Base-by-base conservation (phyloP, 2,888 invertebrate genomes). In the Ormyrus rosae region DNA sequence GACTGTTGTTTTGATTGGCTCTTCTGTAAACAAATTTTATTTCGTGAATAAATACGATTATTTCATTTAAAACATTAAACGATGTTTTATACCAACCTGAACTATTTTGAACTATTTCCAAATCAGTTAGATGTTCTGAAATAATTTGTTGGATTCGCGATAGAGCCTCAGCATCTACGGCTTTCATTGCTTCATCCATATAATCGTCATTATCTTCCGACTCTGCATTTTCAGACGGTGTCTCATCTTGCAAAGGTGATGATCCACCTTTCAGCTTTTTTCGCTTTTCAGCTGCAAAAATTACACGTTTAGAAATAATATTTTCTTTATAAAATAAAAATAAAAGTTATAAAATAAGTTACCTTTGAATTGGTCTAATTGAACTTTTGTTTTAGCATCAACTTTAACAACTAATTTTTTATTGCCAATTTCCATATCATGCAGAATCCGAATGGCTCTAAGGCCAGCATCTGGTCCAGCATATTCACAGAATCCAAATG, bases 401-500 rank as follows among this genome's bases (percentile, higher is more conserved):
- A 98, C 98, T 92, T 98, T 97, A 50, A 98, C 99, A 80, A 99
- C 96, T 85, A 99, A 93, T 88, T 95, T 95, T 91, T 97, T 98
- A 85, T 97, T 98, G 78, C 97, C 97, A 72, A 99, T 95, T 91
- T 95, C 95, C 91, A 97, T 95, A 86, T 98, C 97, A 91, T 99
- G 98, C 51, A 99, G 93, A 84, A 99, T 92, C 64, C 97, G 92
- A 83, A 99, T 97, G 84, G 99, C 98, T 84, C 99, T 93, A 85
- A 99, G 92, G 60, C 99, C 99, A 34, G 98, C 96, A 91, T 98
- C 98, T 19, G 99, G 98, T 80, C 96, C 96, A 84, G 96, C 97
- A 91, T 97, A 97, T 92, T 99, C 99, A 92, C 99, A 98, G 92
- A 99, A 99, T 9, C 99, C 99, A 91, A 99, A 99, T 1, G 97